Evolutionary conservation across 2,797 vertebrate genomes (phyloP).

Genomic region (Amblyraja radiata): DNA sequence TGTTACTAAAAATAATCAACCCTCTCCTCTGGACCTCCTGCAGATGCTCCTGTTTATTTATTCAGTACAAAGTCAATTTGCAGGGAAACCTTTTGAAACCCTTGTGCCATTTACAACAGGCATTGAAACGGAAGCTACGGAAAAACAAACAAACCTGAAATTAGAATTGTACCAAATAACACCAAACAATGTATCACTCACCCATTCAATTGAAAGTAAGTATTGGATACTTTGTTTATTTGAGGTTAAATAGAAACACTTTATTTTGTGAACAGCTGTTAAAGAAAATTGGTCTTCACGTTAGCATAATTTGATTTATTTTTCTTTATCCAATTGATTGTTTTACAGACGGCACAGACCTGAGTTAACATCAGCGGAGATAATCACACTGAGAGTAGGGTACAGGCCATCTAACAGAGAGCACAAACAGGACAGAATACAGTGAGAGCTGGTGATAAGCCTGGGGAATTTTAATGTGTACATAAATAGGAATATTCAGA

Average conservation of each 20-base stretch:
- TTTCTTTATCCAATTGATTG: background rate
- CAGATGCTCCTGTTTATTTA: conserved; percentile 1
- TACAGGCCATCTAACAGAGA: too few relatives aligned
- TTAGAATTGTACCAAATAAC: background rate
- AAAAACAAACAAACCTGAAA: background rate
- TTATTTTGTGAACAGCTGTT: background rate
- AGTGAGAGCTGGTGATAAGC: too few relatives aligned
- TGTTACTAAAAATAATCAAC: conserved; percentile 16
- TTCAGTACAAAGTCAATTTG: background rate
- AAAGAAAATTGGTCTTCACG: background rate
- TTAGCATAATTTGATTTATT: background rate
- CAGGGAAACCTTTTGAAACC: background rate
- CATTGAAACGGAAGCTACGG: background rate
- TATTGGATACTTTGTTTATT: background rate
- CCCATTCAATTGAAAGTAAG: background rate
- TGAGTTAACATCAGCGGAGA: background rate
- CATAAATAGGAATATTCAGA: too few relatives aligned
- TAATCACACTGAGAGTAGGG: background rate
- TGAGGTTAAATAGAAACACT: background rate
- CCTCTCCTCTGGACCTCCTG: background rate
- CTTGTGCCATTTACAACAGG: background rate
- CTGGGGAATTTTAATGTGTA: too few relatives aligned
- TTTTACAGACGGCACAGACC: background rate
- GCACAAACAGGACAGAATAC: too few relatives aligned
- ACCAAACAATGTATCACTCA: background rate